These are phyloP conservation scores for Cochlearius cochlearius DNA, from an alignment of 2,113 vertebrate species.

Conservation along the genomic window DNA sequence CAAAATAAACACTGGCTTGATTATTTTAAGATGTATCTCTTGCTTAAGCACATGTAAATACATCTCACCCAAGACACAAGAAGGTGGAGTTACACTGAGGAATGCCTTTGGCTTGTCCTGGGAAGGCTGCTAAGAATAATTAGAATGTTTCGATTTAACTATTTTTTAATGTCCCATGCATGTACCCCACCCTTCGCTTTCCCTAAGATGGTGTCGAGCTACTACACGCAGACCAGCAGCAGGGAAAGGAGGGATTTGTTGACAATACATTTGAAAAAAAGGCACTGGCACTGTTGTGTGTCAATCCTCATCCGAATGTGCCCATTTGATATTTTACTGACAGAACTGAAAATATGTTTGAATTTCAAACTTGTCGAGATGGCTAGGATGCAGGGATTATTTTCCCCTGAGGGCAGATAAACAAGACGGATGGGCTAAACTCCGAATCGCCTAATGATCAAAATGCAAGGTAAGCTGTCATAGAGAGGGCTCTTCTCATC, in stretches of 20 bases:
- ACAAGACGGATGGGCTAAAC: slow-evolving; percentile 68
- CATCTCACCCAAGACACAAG: background rate
- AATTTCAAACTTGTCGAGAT: slow-evolving; percentile 67
- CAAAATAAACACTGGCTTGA: slow-evolving; percentile 29
- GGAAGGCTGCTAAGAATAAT: background rate
- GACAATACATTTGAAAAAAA: background rate
- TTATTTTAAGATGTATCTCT: slow-evolving; percentile 23
- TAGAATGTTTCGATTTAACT: background rate
- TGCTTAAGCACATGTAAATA: background rate
- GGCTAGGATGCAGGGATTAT: slow-evolving; percentile 59
- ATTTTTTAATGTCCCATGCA: background rate
- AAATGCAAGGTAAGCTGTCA: slow-evolving; percentile 67
- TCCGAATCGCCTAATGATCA: slow-evolving; percentile 65
- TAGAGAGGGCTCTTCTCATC: slow-evolving; percentile 50
- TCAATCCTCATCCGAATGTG: slow-evolving; percentile 55
- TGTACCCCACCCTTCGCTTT: background rate
- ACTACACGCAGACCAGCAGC: background rate
- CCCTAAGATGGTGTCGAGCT: background rate
- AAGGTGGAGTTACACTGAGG: background rate
- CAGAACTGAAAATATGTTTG: slow-evolving; percentile 66
- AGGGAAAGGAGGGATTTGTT: slow-evolving; percentile 17
- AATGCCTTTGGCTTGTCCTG: slow-evolving; percentile 11
- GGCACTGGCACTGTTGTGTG: background rate
- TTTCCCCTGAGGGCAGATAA: slow-evolving; percentile 69
- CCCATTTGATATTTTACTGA: slow-evolving; percentile 64